A percentile compares a stretch with the other conserved stretches of the same genome.
Evolutionary conservation across 2,888 invertebrate species (phyloP).

Genomic region (Yponomeuta cagnagella): DNA sequence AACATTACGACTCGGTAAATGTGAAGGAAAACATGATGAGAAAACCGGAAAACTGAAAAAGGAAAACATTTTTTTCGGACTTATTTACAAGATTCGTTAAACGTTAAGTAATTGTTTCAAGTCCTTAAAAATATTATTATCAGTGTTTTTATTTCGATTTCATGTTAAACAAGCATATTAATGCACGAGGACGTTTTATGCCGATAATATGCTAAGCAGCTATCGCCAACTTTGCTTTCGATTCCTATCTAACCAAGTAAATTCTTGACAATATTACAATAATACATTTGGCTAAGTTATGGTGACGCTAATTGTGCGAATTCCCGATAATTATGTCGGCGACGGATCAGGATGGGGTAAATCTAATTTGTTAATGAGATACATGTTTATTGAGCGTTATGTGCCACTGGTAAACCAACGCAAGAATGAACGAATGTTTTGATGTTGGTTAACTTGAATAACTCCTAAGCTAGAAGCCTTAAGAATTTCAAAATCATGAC

Average conservation of each 20-base stretch:
- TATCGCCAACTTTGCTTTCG: background rate
- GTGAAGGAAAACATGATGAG: too few species aligned
- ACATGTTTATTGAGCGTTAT: background rate
- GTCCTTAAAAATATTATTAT: background rate
- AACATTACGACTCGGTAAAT: too few species aligned
- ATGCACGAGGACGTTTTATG: background rate
- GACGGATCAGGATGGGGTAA: background rate
- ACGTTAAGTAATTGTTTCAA: too few species aligned
- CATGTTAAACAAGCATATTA: conserved; percentile 1
- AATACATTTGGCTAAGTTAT: background rate
- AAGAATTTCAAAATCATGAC: too few species aligned
- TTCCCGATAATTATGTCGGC: conserved; percentile 8
- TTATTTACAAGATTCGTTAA: too few species aligned
- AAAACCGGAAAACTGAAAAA: too few species aligned
- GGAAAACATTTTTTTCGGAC: too few species aligned
- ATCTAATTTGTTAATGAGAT: background rate
- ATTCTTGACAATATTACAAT: conserved; percentile 12
- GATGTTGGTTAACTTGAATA: too few species aligned
- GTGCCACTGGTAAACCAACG: background rate
- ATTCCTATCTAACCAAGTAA: conserved; percentile 7
- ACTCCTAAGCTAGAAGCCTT: too few species aligned
- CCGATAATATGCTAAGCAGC: conserved; percentile 2
- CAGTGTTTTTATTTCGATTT: background rate
- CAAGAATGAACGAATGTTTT: background rate
- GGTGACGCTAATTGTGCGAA: conserved; percentile 6